Evolutionary conservation across 1,140 invertebrate species (phyloP).

Genomic region (Acyrthosiphon pisum): DNA sequence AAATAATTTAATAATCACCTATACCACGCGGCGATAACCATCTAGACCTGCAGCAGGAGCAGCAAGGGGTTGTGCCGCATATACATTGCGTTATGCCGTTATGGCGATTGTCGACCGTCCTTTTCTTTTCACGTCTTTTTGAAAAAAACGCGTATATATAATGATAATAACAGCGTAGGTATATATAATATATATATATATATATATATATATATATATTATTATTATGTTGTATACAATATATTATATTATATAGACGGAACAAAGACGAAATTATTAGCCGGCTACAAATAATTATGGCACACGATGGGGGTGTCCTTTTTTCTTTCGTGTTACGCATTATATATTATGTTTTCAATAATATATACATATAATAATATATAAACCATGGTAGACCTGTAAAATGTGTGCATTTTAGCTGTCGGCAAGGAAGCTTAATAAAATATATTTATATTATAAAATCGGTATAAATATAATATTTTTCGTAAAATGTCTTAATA

Average conservation of each 20-base stretch:
- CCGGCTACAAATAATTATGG: slow-evolving; percentile 39
- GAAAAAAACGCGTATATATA: background rate
- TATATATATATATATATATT: background rate
- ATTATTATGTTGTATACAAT: background rate
- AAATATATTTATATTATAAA: background rate
- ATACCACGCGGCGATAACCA: background rate
- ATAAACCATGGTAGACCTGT: background rate
- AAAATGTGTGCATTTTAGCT: background rate
- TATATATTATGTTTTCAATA: slow-evolving; percentile 13
- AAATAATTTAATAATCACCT: slow-evolving; percentile 51
- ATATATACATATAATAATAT: background rate
- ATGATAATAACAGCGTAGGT: too few relatives aligned
- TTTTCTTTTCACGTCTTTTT: background rate
- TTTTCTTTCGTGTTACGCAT: background rate
- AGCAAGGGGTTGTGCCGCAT: background rate
- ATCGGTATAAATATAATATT: background rate
- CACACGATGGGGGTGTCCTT: slow-evolving; percentile 13
- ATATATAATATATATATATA: too few relatives aligned
- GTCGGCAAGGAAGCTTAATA: background rate
- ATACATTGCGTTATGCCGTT: background rate
- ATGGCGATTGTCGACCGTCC: background rate
- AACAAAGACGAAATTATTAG: background rate
- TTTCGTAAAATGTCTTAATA: background rate
- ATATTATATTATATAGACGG: background rate
- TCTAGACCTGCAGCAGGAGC: background rate